Conservation (phyloP, 1,140 invertebrate genomes). For the Drosophila nigrodunni region DNA sequence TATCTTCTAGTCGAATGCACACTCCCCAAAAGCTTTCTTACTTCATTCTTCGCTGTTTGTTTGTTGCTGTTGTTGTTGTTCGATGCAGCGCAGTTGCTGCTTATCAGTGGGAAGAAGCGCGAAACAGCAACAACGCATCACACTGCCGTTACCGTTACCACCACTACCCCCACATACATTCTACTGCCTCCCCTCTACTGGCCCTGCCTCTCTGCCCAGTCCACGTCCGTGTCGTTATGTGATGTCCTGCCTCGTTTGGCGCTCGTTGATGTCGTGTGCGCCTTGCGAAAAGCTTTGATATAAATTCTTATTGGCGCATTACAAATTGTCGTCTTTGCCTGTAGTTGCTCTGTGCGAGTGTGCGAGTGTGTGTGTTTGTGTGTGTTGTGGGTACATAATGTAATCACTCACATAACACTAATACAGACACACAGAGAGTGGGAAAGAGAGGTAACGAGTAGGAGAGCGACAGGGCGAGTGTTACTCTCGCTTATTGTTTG, state of each 20-base stretch:
- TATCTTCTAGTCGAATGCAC: neutral
- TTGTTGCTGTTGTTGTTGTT: conserved; percentile 1
- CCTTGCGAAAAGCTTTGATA: conserved; percentile 70
- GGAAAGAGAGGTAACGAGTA: neutral
- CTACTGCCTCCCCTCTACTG: neutral
- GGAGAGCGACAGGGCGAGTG: neutral
- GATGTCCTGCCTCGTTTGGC: conserved; percentile 47
- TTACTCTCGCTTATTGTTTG: conserved; percentile 59
- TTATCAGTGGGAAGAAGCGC: conserved; percentile 59
- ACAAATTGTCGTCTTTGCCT: conserved; percentile 73
- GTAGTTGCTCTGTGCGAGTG: neutral
- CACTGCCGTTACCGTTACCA: neutral
- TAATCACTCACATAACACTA: conserved; percentile 67
- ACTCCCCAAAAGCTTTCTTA: too few relatives aligned
- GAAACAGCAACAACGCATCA: conserved; percentile 20
- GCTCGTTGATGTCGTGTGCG: conserved; percentile 40
- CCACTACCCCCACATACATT: neutral
- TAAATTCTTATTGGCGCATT: conserved; percentile 83
- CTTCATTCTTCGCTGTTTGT: neutral
- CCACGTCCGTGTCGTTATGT: conserved; percentile 30
- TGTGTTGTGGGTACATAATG: conserved; percentile 58
- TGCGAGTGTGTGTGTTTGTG: neutral
- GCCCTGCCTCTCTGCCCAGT: neutral
- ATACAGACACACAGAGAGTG: conserved; percentile 12
- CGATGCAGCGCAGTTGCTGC: conserved; percentile 8